A percentile compares a stretch with the other conserved stretches of the same genome.
These are phyloP conservation scores for Cantharis flavilabris DNA, from an alignment of 2,888 invertebrate genomes.

Conservation along the genomic window DNA sequence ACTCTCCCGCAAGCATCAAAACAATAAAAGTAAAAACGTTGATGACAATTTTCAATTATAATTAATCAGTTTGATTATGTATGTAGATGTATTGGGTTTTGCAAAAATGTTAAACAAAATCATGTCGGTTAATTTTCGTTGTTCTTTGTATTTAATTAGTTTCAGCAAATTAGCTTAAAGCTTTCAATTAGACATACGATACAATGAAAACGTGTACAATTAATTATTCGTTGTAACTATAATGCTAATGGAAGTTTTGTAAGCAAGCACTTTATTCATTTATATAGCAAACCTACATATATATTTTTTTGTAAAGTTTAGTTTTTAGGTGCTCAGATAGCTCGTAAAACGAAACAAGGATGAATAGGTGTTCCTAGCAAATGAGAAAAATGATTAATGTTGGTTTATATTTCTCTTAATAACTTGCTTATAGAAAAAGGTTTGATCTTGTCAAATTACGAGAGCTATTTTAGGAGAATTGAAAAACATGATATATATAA, in stretches of 20 bases:
- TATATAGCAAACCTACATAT: not conserved
- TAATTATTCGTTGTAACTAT: not conserved
- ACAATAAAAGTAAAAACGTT: too few relatives aligned
- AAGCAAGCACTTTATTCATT: not conserved
- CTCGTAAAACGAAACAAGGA: not conserved
- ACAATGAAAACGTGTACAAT: not conserved
- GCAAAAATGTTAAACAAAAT: not conserved
- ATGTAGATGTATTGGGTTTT: not conserved
- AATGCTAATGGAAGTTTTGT: slow-evolving; percentile 1
- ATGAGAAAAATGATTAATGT: not conserved
- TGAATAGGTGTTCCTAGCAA: not conserved
- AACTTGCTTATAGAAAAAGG: not conserved
- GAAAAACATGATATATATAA: slow-evolving; percentile 8
- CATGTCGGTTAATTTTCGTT: not conserved
- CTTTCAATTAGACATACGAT: slow-evolving; percentile 1
- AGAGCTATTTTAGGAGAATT: slow-evolving; percentile 12
- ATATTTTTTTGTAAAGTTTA: not conserved
- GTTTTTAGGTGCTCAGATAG: not conserved
- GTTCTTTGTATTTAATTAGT: not conserved
- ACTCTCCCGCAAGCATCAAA: too few relatives aligned
- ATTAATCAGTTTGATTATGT: too few relatives aligned
- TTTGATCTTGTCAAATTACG: slow-evolving; percentile 10
- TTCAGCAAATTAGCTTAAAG: not conserved
- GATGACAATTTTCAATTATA: too few relatives aligned
- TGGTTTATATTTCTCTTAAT: not conserved